A percentile compares a stretch with the other conserved stretches of the same genome.
phyloP scores from a whole-genome alignment of 2,888 invertebrate genomes.

The Eustalomyia histrio region DNA sequence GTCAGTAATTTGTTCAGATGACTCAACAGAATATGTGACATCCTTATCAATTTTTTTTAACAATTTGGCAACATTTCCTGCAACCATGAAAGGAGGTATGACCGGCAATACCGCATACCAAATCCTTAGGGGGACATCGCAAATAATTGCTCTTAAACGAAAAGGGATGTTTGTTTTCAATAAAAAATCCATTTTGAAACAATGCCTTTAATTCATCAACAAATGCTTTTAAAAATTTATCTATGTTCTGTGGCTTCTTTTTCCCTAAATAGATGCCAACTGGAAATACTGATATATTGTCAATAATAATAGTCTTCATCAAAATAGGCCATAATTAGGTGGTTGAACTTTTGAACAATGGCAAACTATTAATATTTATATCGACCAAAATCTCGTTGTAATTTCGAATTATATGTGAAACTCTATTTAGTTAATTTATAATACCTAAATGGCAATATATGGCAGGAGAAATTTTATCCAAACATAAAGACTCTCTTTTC shows the following conservation, averaged over 20 bases:
- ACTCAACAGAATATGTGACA: slow-evolving; percentile 9
- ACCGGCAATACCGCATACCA: slow-evolving; percentile 32
- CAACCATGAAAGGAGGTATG: slow-evolving; percentile 22
- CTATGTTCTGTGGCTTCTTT: slow-evolving; percentile 26
- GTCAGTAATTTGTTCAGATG: slow-evolving; percentile 7
- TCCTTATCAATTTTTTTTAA: slow-evolving; percentile 3
- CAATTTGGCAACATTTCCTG: slow-evolving; percentile 12
- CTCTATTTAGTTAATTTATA: no score
- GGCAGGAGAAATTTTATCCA: background rate
- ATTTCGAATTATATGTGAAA: no score
- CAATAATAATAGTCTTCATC: slow-evolving; percentile 8
- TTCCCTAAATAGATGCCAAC: slow-evolving; percentile 36
- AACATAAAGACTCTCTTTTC: background rate
- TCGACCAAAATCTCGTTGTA: background rate
- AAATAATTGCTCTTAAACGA: slow-evolving; percentile 34
- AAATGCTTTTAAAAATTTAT: slow-evolving; percentile 6
- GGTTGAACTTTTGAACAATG: slow-evolving; percentile 32
- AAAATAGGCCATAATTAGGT: slow-evolving; percentile 45
- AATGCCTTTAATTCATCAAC: slow-evolving; percentile 23
- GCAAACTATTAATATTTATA: slow-evolving; percentile 50
- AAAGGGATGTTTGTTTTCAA: slow-evolving; percentile 10
- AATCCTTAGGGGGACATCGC: slow-evolving; percentile 39
- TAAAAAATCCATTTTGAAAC: slow-evolving; percentile 17
- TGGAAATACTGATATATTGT: slow-evolving; percentile 28
- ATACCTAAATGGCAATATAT: no score